Base-by-base conservation (phyloP, 1,140 invertebrate genomes). In the Oedothorax gibbosus region DNA sequence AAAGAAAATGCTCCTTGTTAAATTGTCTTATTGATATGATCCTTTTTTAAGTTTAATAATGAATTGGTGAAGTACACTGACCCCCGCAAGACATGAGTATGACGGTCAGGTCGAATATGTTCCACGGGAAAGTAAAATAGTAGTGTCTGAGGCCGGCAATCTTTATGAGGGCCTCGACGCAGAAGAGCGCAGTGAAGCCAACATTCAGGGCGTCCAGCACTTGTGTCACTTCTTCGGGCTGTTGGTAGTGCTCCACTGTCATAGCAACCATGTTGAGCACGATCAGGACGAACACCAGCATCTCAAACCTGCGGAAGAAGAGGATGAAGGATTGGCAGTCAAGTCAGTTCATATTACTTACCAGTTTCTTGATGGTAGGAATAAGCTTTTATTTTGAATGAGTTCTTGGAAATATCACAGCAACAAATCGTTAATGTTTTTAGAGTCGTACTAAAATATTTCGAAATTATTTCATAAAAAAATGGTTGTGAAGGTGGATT, bases 91-190 rank as follows among this genome's bases (percentile, higher is more conserved):
- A 99, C 91, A 99, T 94, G 92, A 98, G 97, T 89, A 99, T 97
- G 90, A 99, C 97, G 89, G 98, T 95, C 92, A 98, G 97, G 93
- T 99, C 98, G 93, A 99, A 99, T 88, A 99, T 93, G 93, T 99
- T 99, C 98, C 98, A 99, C 81, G 98, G 97, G 91, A 98, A 96
- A 91, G 96, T 97, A 93, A 99, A 99, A 92, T 99, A 99, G 92
- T 98, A 96, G 92, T 96, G 97, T 89, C 98, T 93, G 88, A 99
- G 94, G 85, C 97, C 97, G 90, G 98, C 96, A 89, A 99, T 94
- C 93, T 99, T 99, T 91, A 99, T 94, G 89, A 97, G 93, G 93
- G 97, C 99, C 93, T 99, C 98, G 87, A 94, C 93, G 90, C 95
- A 97, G 93, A 99, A 99, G 92, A 99, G 96, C 90, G 96, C 95